Percentiles rank a stretch among this genome's conserved stretches.
phyloP scores from a whole-genome alignment of 1,140 invertebrate genomes.

The Micrasema longulum region DNA sequence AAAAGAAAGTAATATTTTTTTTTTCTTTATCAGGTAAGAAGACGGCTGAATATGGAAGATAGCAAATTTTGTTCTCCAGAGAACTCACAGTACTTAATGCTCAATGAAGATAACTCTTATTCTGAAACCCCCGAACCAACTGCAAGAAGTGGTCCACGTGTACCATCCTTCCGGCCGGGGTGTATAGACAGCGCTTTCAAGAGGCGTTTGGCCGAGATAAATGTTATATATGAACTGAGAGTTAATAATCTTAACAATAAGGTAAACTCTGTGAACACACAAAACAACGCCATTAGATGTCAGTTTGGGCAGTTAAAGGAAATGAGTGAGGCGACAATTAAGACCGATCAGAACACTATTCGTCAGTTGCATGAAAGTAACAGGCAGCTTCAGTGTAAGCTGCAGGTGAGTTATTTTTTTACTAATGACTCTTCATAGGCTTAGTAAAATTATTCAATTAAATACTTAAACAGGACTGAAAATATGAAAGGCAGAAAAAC shows the following conservation, averaged over 20 bases:
- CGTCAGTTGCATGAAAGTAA: background rate
- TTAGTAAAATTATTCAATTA: too few species aligned
- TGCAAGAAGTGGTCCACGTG: background rate
- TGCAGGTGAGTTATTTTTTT: too few species aligned
- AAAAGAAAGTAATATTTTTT: too few species aligned
- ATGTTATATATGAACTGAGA: conserved; percentile 23
- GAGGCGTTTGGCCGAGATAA: conserved; percentile 19
- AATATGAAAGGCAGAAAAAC: too few species aligned
- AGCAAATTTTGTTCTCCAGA: background rate
- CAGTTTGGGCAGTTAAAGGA: conserved; percentile 5
- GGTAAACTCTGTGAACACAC: background rate
- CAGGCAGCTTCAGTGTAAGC: background rate
- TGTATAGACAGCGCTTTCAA: conserved; percentile 16
- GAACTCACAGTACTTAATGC: conserved; percentile 20
- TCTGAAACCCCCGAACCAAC: conserved; percentile 2
- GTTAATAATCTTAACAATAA: conserved; percentile 26
- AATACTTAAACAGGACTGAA: too few species aligned
- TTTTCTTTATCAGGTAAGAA: conserved; percentile 5
- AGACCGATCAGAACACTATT: background rate
- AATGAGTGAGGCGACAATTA: too few species aligned
- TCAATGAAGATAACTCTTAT: conserved; percentile 4
- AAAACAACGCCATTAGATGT: background rate
- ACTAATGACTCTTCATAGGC: too few species aligned
- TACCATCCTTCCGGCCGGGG: background rate
- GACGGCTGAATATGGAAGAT: background rate